These are phyloP conservation scores for Lomographa bimaculata DNA, from an alignment of 2,888 invertebrate species.

Conservation along the genomic window DNA sequence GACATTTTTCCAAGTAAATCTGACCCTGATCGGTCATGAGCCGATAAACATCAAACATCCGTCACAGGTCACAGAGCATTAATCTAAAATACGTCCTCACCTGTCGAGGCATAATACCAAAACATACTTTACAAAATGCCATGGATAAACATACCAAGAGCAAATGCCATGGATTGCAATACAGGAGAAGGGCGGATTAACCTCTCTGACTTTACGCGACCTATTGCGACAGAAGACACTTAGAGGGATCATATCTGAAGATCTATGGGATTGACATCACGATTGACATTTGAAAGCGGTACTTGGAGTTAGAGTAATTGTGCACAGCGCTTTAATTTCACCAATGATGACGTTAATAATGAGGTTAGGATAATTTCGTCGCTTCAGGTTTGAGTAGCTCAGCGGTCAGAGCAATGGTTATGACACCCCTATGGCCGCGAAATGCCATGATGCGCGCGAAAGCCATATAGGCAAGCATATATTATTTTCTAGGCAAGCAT, in stretches of 20 bases:
- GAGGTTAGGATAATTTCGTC: no score
- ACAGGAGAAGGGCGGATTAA: conserved; percentile 16
- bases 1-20: conserved; percentile 5
- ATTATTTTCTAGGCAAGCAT: no score
- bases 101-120: conserved; percentile 8
- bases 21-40: conserved; percentile 14
- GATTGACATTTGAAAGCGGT: conserved; percentile 12
- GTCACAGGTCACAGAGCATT: conserved; percentile 7
- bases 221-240: conserved; percentile 18
- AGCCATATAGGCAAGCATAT: no score
- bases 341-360: no score
- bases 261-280: conserved; percentile 17
- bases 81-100: conserved; percentile 17
- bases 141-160: conserved; percentile 2
- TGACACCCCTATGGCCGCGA: no score
- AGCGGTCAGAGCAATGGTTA: no score
- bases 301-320: neutral
- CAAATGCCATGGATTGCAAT: conserved; percentile 17
- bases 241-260: conserved; percentile 20
- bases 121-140: conserved; percentile 7
- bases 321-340: no score
- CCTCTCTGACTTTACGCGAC: conserved; percentile 13
- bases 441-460: no score
- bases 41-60: conserved; percentile 16
- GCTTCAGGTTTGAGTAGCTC: no score